Conservation (phyloP, 2,888 invertebrate species). For the Nephrotoma flavescens region DNA sequence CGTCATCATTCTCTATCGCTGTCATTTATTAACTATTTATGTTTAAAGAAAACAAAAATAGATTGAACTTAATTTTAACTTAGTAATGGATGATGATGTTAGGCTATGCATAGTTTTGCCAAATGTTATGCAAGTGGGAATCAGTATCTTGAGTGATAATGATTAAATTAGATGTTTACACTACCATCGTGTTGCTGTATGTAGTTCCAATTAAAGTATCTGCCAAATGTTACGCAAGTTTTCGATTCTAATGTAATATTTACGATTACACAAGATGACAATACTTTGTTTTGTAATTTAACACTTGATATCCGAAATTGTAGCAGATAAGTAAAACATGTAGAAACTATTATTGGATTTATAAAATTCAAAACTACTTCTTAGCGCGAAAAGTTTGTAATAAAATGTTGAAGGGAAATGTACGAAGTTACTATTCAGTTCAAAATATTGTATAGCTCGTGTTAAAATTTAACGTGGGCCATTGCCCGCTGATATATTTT, state of each 20-base stretch:
- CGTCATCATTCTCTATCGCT: too few relatives aligned
- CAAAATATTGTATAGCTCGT: too few relatives aligned
- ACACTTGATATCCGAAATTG: background rate
- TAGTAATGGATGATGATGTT: background rate
- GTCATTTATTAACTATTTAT: too few relatives aligned
- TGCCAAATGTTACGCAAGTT: background rate
- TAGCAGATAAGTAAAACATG: background rate
- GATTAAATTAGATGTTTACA: background rate
- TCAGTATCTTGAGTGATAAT: background rate
- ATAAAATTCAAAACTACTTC: too few relatives aligned
- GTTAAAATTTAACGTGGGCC: too few relatives aligned
- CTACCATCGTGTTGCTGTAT: background rate
- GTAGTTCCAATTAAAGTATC: background rate
- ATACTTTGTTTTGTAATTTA: background rate
- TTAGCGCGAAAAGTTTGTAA: too few relatives aligned
- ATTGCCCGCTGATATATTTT: too few relatives aligned
- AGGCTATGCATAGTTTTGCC: background rate
- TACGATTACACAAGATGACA: background rate
- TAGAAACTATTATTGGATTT: background rate
- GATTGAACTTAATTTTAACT: background rate
- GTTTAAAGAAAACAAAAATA: background rate
- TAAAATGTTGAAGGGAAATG: too few relatives aligned
- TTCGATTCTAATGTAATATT: background rate
- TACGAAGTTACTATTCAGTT: too few relatives aligned
- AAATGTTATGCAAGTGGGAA: background rate